Evolutionary conservation across 2,888 invertebrate species (phyloP).

Genomic region (Diarsia rubi): DNA sequence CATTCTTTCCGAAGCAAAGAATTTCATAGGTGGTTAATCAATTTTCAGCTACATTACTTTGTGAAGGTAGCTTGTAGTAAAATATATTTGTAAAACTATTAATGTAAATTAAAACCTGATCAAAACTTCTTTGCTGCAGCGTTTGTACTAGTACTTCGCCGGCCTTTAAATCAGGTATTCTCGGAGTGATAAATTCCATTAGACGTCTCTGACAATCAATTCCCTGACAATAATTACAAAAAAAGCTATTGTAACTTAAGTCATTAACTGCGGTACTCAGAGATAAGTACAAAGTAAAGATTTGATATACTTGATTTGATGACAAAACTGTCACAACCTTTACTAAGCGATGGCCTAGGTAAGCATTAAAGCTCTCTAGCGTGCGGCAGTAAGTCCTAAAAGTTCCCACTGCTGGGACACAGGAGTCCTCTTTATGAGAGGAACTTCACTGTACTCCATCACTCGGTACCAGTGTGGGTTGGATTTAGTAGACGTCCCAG

Average conservation of each 20-base stretch:
- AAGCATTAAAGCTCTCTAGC: too few species aligned
- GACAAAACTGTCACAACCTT: too few species aligned
- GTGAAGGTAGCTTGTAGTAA: not conserved
- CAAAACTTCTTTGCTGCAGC: not conserved
- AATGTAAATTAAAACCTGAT: constrained; percentile 1
- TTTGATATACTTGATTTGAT: too few species aligned
- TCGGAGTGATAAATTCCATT: not conserved
- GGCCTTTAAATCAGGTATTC: not conserved
- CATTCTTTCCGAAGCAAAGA: not conserved
- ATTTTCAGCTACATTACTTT: not conserved
- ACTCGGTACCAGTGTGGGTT: not conserved
- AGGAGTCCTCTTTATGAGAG: not conserved
- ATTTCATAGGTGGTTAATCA: not conserved
- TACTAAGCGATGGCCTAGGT: too few species aligned
- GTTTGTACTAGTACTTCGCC: not conserved
- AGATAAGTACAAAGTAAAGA: too few species aligned
- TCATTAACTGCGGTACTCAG: too few species aligned
- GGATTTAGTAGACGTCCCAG: too few species aligned
- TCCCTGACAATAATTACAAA: too few species aligned
- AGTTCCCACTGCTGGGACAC: not conserved
- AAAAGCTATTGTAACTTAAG: not conserved
- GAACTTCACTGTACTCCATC: not conserved
- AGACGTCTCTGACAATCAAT: constrained; percentile 1
- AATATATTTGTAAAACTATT: not conserved
- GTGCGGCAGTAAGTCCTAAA: too few species aligned